Percentiles rank a stretch among this genome's conserved stretches.
Evolutionary conservation across 53 echinoderm and acorn worm species (phyloP).

Genomic region (Patiria pectinifera): DNA sequence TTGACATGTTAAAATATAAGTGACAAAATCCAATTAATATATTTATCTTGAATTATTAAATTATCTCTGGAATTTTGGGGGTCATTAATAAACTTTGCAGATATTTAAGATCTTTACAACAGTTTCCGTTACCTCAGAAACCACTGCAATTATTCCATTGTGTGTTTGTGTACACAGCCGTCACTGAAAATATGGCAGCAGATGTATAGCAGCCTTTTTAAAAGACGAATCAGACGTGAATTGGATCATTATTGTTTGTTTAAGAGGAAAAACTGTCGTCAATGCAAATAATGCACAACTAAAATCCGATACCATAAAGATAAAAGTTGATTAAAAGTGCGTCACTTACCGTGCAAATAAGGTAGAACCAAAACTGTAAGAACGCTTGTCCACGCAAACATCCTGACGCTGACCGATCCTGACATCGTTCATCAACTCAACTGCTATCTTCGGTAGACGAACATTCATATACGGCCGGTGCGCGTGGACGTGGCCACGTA

Average conservation of each 20-base stretch:
- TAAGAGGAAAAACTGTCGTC: neutral
- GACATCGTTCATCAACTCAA: constrained; percentile 54
- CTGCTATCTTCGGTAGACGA: constrained; percentile 53
- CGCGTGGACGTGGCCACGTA: neutral
- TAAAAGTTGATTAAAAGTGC: neutral
- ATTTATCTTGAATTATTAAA: too few relatives aligned
- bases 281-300: neutral
- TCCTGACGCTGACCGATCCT: constrained; percentile 8
- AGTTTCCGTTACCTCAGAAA: too few relatives aligned
- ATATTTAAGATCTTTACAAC: too few relatives aligned
- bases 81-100: too few relatives aligned
- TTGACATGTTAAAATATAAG: too few relatives aligned
- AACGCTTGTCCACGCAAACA: constrained; percentile 31
- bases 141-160: too few relatives aligned
- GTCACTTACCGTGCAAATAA: constrained; percentile 44
- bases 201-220: neutral
- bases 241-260: neutral
- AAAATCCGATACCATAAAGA: neutral
- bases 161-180: too few relatives aligned
- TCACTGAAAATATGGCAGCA: too few relatives aligned
- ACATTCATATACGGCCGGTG: neutral
- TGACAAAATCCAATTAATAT: too few relatives aligned
- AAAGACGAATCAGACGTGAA: neutral
- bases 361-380: constrained; percentile 18
- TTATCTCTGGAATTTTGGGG: too few relatives aligned